Conservation (phyloP, 2,888 invertebrate genomes). For the Himalopsyche japonica region DNA sequence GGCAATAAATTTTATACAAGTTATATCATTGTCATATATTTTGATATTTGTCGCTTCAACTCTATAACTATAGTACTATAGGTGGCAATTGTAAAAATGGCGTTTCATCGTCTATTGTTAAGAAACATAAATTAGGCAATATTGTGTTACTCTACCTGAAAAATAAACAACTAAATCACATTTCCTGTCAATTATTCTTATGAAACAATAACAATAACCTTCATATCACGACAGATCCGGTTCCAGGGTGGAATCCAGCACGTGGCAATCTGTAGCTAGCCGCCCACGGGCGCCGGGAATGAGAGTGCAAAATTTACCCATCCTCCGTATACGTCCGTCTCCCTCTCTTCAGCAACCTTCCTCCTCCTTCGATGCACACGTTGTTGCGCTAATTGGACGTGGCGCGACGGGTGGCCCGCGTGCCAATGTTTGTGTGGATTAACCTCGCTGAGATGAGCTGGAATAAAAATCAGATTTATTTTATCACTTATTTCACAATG, state of each 20-base stretch:
- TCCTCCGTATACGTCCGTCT: background rate
- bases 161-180: too few relatives aligned
- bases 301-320: background rate
- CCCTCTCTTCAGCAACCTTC: background rate
- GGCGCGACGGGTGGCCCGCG: conserved; percentile 3
- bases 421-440: background rate
- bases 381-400: conserved; percentile 16
- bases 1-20: too few relatives aligned
- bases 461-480: too few relatives aligned
- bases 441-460: background rate
- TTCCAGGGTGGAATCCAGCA: background rate
- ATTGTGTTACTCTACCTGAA: too few relatives aligned
- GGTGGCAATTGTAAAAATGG: too few relatives aligned
- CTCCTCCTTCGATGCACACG: background rate
- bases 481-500: too few relatives aligned
- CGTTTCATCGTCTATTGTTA: too few relatives aligned
- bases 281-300: background rate
- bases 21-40: too few relatives aligned
- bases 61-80: too few relatives aligned
- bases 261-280: background rate
- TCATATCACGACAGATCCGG: background rate
- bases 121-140: too few relatives aligned
- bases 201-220: background rate
- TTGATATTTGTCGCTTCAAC: too few relatives aligned
- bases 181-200: background rate